Evolutionary conservation across 1,140 invertebrate genomes (phyloP).

Genomic region (Proales similis): DNA sequence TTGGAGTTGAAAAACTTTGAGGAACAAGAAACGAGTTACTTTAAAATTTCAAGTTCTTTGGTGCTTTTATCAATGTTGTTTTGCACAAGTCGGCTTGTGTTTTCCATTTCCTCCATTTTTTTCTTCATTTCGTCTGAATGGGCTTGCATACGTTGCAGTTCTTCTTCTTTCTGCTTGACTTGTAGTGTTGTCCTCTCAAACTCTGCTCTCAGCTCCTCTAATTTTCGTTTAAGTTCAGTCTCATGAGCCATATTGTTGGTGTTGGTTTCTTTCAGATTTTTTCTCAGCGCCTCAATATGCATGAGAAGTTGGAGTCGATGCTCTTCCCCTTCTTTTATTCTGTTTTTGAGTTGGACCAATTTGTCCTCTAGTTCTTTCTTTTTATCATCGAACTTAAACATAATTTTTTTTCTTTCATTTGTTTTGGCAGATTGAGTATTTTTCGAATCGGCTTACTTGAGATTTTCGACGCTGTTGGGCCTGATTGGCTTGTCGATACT

Average conservation of each 20-base stretch:
- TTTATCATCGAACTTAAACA: constrained; percentile 33
- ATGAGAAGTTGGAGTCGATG: not conserved
- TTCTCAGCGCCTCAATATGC: constrained; percentile 2
- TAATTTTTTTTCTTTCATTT: not conserved
- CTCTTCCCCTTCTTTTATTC: constrained; percentile 10
- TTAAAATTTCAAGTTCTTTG: constrained; percentile 15
- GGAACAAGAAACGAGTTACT: too few species aligned
- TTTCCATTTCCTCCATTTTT: constrained; percentile 28
- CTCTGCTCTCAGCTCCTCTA: constrained; percentile 2
- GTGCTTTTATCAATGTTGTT: constrained; percentile 19
- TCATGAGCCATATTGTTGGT: not conserved
- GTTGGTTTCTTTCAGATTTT: not conserved
- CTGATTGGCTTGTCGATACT: not conserved
- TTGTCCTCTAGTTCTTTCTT: constrained; percentile 10
- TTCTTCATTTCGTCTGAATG: constrained; percentile 31
- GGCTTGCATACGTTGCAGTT: constrained; percentile 20
- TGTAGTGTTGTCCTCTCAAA: not conserved
- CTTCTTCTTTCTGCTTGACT: not conserved
- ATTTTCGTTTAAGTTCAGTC: constrained; percentile 1
- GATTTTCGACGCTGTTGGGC: not conserved
- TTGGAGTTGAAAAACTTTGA: too few species aligned
- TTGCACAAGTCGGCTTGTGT: not conserved
- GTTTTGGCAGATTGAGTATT: not conserved
- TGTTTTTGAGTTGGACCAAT: not conserved
- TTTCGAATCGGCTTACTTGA: constrained; percentile 2